Evolutionary conservation across 2,888 invertebrate genomes (phyloP), one percentile per base, ranked within the genome.

Genomic region (Oxyteleia sp.): DNA sequence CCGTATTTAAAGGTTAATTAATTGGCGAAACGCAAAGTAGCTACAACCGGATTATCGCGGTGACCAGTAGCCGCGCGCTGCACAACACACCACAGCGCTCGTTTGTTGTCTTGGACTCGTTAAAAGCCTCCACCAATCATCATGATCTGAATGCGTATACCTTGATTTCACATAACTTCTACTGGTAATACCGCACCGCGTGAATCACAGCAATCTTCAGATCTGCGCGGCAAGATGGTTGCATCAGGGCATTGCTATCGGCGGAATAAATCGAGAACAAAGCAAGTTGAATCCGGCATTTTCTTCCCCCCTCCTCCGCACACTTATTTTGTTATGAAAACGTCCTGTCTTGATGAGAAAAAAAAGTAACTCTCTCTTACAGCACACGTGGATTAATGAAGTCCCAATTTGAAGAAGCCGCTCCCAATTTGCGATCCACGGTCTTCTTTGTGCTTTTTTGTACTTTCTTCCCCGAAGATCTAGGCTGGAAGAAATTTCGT

Each of bases 31-130:
- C 72, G 76, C 41, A 57, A 66, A 57, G 68, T 41, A 87, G 72
- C 86, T 53, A 82, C 86, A 84, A 87, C 84, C 85, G 86, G 87
- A 87, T 87, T 86, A 86, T 76, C 61, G 86, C 76, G 88, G 82
- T 82, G 82, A 82, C 82, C 82, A 23, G 82, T 80, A 85, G 83
- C 74, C n/a, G 32, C 61, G 74, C 32, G 51, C 45, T 43, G 45
- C 80, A 26, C 78, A 78, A 69, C 69, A 35, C 69, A 38, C 51
- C 41, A 47, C 75, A 63, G 23, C 55, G 64, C 74, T 74, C 71
- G 71, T 76, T 75, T 55, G 80, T 80, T 84, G 84, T 71, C 82
- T 78, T 72, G 78, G 68, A 75, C 82, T 66, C 74, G 61, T 63
- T 83, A 69, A 76, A 69, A 72, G 45, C 80, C 53, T 61, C 78